phyloP scores from a whole-genome alignment of 2,888 invertebrate species.

The Vanessa cardui region DNA sequence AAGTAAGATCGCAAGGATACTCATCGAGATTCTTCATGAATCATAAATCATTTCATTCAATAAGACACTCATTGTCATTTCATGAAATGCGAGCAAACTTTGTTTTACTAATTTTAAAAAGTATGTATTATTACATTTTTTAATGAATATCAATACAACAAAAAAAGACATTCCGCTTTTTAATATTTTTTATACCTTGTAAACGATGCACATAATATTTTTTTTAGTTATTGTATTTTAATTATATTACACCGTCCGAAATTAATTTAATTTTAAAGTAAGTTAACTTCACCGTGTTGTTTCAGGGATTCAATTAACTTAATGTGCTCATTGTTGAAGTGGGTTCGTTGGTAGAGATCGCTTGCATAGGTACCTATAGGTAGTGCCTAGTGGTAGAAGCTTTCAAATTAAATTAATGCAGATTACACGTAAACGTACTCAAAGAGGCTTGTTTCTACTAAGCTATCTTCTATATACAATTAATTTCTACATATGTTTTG shows the following conservation, averaged over 20 bases:
- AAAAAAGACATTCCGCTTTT: no score
- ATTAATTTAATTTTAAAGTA: constrained; percentile 10
- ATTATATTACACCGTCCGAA: background rate
- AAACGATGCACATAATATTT: no score
- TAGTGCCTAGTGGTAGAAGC: background rate
- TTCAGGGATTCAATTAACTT: constrained; percentile 25
- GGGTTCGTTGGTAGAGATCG: constrained; percentile 6
- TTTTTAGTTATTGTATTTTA: no score
- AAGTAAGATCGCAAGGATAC: constrained; percentile 59
- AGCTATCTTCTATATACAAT: background rate
- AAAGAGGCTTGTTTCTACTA: background rate
- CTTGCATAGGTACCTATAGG: constrained; percentile 1
- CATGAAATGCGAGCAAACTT: no score
- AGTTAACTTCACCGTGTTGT: background rate
- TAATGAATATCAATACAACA: no score
- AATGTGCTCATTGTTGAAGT: constrained; percentile 20
- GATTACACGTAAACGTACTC: constrained; percentile 2
- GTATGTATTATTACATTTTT: no score
- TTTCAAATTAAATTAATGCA: constrained; percentile 12
- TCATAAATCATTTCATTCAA: constrained; percentile 10
- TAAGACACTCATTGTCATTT: background rate
- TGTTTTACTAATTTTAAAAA: no score
- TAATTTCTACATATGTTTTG: no score
- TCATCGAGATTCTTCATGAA: constrained; percentile 16
- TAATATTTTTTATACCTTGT: no score